A percentile compares a stretch with the other conserved stretches of the same genome.
phyloP scores from a whole-genome alignment of 2,797 vertebrate genomes.

The Typhlichthys eigenmanni region DNA sequence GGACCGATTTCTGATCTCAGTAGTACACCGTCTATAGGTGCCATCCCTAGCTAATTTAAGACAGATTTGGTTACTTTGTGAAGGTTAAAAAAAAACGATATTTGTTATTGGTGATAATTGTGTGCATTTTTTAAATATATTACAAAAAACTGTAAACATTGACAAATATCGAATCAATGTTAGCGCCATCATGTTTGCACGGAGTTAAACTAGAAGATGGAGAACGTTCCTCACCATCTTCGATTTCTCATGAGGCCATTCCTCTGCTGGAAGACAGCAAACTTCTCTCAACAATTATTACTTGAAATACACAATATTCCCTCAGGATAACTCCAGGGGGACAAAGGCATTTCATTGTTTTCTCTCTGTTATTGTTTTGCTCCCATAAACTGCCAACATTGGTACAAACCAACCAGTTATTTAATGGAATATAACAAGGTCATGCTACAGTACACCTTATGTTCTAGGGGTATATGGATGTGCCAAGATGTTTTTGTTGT shows the following conservation, averaged over 20 bases:
- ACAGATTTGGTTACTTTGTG: too few species aligned
- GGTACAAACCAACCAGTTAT: constrained; percentile 57
- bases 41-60: too few species aligned
- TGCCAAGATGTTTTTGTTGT: constrained; percentile 24
- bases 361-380: constrained; percentile 52
- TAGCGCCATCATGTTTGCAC: not conserved
- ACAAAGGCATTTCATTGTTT: constrained; percentile 66
- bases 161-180: not conserved
- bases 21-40: too few species aligned
- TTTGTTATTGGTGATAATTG: too few species aligned
- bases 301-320: constrained; percentile 61
- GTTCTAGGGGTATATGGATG: not conserved
- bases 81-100: too few species aligned
- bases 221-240: constrained; percentile 8
- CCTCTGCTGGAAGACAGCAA: constrained; percentile 55
- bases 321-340: constrained; percentile 58
- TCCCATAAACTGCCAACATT: constrained; percentile 46
- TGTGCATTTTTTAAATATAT: too few species aligned
- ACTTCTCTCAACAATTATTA: constrained; percentile 69
- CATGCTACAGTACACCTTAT: constrained; percentile 39
- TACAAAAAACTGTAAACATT: too few species aligned
- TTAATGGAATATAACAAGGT: constrained; percentile 68
- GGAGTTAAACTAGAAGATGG: constrained; percentile 15
- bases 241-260: constrained; percentile 36
- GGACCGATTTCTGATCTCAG: too few species aligned